Evolutionary conservation across 2,797 vertebrate genomes (phyloP).

Genomic region (Phrynocephalus guinanensis): DNA sequence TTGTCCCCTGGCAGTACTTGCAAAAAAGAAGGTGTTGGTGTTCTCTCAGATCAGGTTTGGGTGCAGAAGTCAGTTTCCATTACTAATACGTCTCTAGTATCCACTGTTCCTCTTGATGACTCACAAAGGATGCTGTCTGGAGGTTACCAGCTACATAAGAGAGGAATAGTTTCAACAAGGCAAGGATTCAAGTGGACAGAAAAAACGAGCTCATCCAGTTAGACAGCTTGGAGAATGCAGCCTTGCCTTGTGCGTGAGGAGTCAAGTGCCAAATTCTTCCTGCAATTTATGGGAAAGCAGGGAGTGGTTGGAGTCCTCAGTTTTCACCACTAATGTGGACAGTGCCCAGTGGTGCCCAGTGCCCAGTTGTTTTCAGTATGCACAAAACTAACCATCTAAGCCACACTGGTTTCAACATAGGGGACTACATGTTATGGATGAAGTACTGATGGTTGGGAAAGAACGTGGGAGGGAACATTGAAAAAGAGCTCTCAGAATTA

Average conservation of each 20-base stretch:
- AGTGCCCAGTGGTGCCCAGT: not conserved
- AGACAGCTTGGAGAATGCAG: not conserved
- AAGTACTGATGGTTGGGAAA: not conserved
- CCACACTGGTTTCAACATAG: not conserved
- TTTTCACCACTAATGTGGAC: not conserved
- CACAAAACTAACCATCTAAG: not conserved
- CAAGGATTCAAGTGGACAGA: slow-evolving; percentile 11
- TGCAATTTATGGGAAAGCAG: not conserved
- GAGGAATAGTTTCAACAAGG: not conserved
- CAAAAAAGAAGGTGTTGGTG: not conserved
- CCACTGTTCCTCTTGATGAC: not conserved
- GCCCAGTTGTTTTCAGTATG: not conserved
- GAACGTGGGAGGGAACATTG: not conserved
- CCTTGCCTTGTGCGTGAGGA: not conserved
- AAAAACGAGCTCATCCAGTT: slow-evolving; percentile 36
- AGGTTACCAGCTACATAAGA: not conserved
- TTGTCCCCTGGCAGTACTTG: not conserved
- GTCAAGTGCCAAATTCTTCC: not conserved
- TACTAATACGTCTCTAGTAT: not conserved
- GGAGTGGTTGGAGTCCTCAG: slow-evolving; percentile 2
- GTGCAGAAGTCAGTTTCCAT: not conserved
- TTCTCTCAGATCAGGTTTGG: not conserved
- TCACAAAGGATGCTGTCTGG: not conserved
- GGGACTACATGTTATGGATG: not conserved
- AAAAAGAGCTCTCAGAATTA: not conserved